Percentiles rank a stretch among this genome's conserved stretches.
These are phyloP conservation scores for Falco biarmicus DNA, from an alignment of 2,797 vertebrate genomes.

Conservation along the genomic window DNA sequence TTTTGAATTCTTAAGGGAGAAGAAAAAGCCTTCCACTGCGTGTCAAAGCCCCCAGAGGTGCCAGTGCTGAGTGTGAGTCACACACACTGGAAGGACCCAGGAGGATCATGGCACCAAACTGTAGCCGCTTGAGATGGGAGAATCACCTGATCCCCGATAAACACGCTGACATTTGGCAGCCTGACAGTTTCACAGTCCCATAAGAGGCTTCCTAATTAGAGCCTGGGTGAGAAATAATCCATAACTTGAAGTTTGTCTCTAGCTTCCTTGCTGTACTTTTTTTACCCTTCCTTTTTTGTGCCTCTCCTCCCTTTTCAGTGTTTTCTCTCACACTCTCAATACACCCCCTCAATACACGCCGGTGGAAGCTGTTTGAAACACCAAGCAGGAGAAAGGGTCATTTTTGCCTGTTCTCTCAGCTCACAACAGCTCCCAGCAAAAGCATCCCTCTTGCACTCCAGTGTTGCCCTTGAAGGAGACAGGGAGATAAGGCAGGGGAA, in stretches of 20 bases:
- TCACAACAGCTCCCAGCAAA: slow-evolving; percentile 7
- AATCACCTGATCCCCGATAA: slow-evolving; percentile 33
- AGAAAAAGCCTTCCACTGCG: background rate
- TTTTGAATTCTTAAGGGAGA: background rate
- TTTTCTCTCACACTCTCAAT: slow-evolving; percentile 49
- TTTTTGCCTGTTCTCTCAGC: background rate
- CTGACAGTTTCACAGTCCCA: slow-evolving; percentile 62
- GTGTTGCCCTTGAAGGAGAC: slow-evolving; percentile 1
- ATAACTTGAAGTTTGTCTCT: slow-evolving; percentile 45
- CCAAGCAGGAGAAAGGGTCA: background rate
- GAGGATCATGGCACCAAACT: slow-evolving; percentile 6
- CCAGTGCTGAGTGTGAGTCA: background rate
- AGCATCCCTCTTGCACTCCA: background rate
- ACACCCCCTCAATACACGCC: background rate
- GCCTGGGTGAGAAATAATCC: slow-evolving; percentile 61
- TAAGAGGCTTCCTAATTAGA: slow-evolving; percentile 70
- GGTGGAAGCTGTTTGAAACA: slow-evolving; percentile 32
- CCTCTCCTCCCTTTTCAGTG: slow-evolving; percentile 19
- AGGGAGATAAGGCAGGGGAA: background rate
- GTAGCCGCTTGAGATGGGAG: background rate
- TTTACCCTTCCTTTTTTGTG: background rate
- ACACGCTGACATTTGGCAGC: slow-evolving; percentile 45
- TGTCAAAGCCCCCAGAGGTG: background rate
- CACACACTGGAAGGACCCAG: background rate
- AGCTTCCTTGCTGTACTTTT: slow-evolving; percentile 33